A percentile compares a stretch with the other conserved stretches of the same genome.
Evolutionary conservation across 2,797 vertebrate species (phyloP).

Genomic region (Hippocampus kuda): DNA sequence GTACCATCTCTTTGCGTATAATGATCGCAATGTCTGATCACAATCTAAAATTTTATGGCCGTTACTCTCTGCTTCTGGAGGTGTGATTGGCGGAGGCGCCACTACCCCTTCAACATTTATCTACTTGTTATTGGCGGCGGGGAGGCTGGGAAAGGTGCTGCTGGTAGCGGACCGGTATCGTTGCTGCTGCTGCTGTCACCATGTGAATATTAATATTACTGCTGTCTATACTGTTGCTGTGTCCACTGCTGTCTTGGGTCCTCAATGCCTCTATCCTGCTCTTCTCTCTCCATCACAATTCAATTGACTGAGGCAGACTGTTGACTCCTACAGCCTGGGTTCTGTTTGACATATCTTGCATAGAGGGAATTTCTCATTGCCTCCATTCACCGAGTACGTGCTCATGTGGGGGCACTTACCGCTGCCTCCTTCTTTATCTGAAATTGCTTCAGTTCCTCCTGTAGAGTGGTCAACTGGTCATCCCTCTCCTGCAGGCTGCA

Average conservation of each 20-base stretch:
- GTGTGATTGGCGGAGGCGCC: not conserved
- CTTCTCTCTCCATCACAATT: too few species aligned
- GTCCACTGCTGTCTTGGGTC: too few species aligned
- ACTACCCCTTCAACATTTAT: not conserved
- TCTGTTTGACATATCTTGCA: not conserved
- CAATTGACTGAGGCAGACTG: not conserved
- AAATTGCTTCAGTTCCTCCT: conserved; percentile 54
- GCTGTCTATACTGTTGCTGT: too few species aligned
- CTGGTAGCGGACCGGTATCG: not conserved
- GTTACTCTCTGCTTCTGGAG: too few species aligned
- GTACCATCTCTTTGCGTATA: conserved; percentile 40
- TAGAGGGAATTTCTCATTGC: not conserved
- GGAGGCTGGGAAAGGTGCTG: too few species aligned
- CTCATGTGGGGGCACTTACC: conserved; percentile 28
- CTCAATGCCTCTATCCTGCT: too few species aligned
- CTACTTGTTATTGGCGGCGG: not conserved
- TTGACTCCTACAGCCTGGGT: not conserved
- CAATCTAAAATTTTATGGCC: too few species aligned
- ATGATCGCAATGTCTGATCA: too few species aligned
- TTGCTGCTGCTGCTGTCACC: too few species aligned
- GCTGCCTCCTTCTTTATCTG: conserved; percentile 46
- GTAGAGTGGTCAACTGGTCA: conserved; percentile 38
- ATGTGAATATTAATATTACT: too few species aligned
- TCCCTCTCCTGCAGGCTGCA: conserved; percentile 58
- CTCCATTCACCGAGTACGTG: not conserved